Evolutionary conservation across 2,888 invertebrate species (phyloP), one percentile per base, ranked within the genome.

Genomic region (Agonopterix alstromeriana): DNA sequence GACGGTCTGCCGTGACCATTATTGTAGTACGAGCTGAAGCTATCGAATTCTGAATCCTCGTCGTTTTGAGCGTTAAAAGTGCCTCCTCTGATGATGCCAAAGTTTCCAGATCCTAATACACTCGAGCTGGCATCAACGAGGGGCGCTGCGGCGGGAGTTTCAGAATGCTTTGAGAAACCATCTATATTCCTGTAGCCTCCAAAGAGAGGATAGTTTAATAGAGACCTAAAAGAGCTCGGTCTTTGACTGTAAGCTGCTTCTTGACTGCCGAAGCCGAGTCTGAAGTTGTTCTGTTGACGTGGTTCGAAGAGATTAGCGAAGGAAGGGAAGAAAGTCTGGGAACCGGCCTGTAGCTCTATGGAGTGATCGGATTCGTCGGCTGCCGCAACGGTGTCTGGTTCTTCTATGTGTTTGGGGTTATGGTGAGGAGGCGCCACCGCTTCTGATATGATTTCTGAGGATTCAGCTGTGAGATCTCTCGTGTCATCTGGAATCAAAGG

Each of bases 11-110:
- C 93, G 48, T 95, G 94, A 0, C 94, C 93, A 63, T 93, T 93
- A 52, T 92, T 92, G 58, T 91, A 92, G 51, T 90, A 89, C 58
- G 89, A 92, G 56, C 90, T 92, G 54, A 82, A 89, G 61, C 91
- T 92, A 35, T 90, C 86, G 43, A 90, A 92, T 51, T 89, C 85
- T 1, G 85, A 82, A 57, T 93, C 92, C 62, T 93, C 92, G 54
- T 94, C 94, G 58, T 93, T 92, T 56, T 92, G 93, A 14, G 93
- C 93, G 61, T 95, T 95, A 81, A 95, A 97, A 2, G 96, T 96
- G 3, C 96, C 97, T 3, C 97, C 97, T 49, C 92, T 91, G 46
- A 97, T 93, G 0, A 97, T 95, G 0, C 95, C 95, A 65, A 96
- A 96, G 76, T 96, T 96, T 1, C 96, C 96, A 0, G 95, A 95